These are phyloP conservation scores for Esox lucius DNA, from an alignment of 2,797 vertebrate genomes.

Conservation along the genomic window DNA sequence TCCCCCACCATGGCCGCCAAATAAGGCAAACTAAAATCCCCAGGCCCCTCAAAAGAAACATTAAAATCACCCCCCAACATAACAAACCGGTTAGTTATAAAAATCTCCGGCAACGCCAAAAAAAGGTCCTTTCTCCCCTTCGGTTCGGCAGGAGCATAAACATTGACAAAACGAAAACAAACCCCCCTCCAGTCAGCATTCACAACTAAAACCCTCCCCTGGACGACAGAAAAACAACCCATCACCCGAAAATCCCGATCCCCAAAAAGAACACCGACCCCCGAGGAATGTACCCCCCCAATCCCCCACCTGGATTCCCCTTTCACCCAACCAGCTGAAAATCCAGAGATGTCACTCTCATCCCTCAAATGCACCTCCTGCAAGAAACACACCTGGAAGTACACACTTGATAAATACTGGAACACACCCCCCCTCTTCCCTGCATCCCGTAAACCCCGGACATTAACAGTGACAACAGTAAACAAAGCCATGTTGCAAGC, in stretches of 20 bases:
- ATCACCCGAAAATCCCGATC: background rate
- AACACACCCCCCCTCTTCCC: conserved; percentile 1
- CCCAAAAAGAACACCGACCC: conserved; percentile 23
- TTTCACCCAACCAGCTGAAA: conserved; percentile 1
- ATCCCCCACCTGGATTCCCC: background rate
- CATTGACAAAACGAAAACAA: background rate
- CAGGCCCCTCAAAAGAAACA: background rate
- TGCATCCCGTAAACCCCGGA: background rate
- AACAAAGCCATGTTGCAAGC: background rate
- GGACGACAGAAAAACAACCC: background rate
- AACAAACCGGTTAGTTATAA: background rate
- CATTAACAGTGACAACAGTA: background rate
- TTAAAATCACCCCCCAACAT: conserved; percentile 8
- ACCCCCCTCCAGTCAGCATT: background rate
- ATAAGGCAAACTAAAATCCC: background rate
- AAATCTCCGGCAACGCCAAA: background rate
- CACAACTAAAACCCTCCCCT: conserved; percentile 14
- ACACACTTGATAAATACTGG: background rate
- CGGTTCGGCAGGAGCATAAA: conserved; percentile 6
- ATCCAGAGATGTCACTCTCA: background rate
- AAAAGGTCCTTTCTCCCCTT: background rate
- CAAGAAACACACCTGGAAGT: conserved; percentile 1
- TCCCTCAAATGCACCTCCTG: conserved; percentile 13
- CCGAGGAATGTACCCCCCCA: conserved; percentile 8
- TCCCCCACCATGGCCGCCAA: background rate